A percentile compares a stretch with the other conserved stretches of the same genome.
Evolutionary conservation across 1,140 invertebrate genomes (phyloP).

Genomic region (Heliconius nattereri): DNA sequence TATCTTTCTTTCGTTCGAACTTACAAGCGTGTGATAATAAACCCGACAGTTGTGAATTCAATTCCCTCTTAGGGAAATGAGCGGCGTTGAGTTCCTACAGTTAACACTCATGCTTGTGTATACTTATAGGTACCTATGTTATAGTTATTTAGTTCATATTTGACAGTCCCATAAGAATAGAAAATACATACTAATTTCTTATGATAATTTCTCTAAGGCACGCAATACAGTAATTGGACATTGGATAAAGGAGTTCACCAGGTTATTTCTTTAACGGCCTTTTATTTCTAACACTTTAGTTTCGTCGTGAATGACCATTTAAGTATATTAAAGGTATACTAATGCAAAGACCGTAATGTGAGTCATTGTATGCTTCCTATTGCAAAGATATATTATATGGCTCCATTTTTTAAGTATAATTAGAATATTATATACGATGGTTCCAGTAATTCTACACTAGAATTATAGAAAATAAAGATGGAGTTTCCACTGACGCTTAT

Average conservation of each 20-base stretch:
- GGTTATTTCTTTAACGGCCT: slow-evolving; percentile 23
- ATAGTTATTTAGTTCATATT: not conserved
- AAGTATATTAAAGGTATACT: not conserved
- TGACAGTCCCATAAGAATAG: slow-evolving; percentile 23
- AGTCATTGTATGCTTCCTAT: not conserved
- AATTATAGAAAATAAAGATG: no score
- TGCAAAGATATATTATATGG: no score
- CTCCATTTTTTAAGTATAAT: no score
- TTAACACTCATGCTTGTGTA: no score
- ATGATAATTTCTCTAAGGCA: slow-evolving; percentile 28
- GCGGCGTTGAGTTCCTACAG: no score
- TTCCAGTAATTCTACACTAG: no score
- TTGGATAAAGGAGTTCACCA: slow-evolving; percentile 20
- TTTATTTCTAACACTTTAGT: slow-evolving; percentile 5
- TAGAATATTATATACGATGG: no score
- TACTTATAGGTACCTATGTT: not conserved
- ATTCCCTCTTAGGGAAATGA: no score
- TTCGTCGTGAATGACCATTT: not conserved
- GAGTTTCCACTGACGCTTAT: no score
- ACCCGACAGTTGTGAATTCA: no score
- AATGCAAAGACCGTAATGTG: not conserved
- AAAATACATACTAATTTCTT: slow-evolving; percentile 19
- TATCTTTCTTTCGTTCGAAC: no score
- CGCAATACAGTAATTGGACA: slow-evolving; percentile 33
- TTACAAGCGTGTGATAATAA: no score